These are phyloP conservation scores for Chrysina gloriosa DNA, from an alignment of 2,888 invertebrate species.

Conservation along the genomic window DNA sequence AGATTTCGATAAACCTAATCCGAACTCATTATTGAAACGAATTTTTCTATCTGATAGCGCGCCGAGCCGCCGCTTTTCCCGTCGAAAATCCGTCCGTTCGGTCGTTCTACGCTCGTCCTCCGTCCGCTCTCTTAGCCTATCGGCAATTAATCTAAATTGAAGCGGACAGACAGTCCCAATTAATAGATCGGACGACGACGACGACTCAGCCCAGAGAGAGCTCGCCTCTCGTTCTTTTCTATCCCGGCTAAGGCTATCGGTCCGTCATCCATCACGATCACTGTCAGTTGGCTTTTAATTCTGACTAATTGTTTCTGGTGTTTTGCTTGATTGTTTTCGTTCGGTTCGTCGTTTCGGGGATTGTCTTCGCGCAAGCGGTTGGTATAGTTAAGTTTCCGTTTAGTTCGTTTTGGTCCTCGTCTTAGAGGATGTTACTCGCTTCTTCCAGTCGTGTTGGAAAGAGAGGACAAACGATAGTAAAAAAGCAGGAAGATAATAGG, in stretches of 20 bases:
- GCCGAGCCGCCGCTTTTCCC: slow-evolving; percentile 22
- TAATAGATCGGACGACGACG: too few relatives aligned
- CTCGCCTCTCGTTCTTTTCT: neutral
- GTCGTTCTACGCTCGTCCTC: slow-evolving; percentile 14
- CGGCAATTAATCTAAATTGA: slow-evolving; percentile 64
- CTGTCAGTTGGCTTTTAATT: slow-evolving; percentile 23
- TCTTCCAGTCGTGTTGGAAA: too few relatives aligned
- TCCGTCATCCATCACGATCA: slow-evolving; percentile 25
- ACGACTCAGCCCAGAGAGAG: slow-evolving; percentile 46
- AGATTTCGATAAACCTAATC: slow-evolving; percentile 47
- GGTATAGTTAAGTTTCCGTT: too few relatives aligned
- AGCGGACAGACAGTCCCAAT: slow-evolving; percentile 61
- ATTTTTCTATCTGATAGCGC: slow-evolving; percentile 50
- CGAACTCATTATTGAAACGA: slow-evolving; percentile 50
- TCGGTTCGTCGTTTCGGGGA: too few relatives aligned
- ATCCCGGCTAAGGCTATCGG: neutral
- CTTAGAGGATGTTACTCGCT: too few relatives aligned
- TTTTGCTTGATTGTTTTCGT: slow-evolving; percentile 26
- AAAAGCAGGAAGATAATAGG: too few relatives aligned
- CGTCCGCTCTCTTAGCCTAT: slow-evolving; percentile 52
- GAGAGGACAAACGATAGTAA: too few relatives aligned
- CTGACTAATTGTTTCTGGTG: slow-evolving; percentile 34
- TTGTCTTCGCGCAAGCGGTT: too few relatives aligned
- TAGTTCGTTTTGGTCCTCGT: too few relatives aligned
- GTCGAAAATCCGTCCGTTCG: slow-evolving; percentile 37